These are phyloP conservation scores for Coelopa pilipes DNA, from an alignment of 2,888 invertebrate genomes.

Conservation along the genomic window DNA sequence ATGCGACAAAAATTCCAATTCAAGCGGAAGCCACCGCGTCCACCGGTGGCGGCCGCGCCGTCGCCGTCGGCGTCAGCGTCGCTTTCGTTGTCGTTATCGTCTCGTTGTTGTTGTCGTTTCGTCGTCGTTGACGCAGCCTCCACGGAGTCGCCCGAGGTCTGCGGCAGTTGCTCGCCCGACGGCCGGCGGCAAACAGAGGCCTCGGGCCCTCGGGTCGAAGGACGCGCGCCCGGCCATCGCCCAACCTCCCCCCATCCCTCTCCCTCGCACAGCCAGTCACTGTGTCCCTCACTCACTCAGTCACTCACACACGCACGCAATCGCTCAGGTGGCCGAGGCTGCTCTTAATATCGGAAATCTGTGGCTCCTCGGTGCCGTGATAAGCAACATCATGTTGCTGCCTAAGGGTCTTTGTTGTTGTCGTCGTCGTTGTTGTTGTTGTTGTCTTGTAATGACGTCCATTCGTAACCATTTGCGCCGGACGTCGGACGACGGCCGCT, in stretches of 20 bases:
- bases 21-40: conserved; percentile 45
- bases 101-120: no score
- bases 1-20: conserved; percentile 66
- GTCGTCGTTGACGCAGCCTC: conserved; percentile 6
- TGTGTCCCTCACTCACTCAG: conserved; percentile 14
- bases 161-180: conserved; percentile 12
- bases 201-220: conserved; percentile 19
- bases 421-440: background rate
- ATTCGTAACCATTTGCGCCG: conserved; percentile 15
- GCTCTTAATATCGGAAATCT: conserved; percentile 43
- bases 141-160: background rate
- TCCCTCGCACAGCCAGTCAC: no score
- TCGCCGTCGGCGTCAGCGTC: no score
- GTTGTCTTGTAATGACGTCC: background rate
- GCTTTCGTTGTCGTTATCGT: no score
- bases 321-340: conserved; percentile 29
- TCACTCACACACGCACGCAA: conserved; percentile 4
- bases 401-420: background rate
- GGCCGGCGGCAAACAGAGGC: conserved; percentile 3
- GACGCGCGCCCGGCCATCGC: conserved; percentile 17
- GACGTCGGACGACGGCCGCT: background rate
- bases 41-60: background rate
- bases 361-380: conserved; percentile 10
- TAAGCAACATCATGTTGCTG: background rate
- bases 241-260: conserved; percentile 30